Base-by-base conservation (phyloP, 2,797 vertebrate species). In the Alauda arvensis region DNA sequence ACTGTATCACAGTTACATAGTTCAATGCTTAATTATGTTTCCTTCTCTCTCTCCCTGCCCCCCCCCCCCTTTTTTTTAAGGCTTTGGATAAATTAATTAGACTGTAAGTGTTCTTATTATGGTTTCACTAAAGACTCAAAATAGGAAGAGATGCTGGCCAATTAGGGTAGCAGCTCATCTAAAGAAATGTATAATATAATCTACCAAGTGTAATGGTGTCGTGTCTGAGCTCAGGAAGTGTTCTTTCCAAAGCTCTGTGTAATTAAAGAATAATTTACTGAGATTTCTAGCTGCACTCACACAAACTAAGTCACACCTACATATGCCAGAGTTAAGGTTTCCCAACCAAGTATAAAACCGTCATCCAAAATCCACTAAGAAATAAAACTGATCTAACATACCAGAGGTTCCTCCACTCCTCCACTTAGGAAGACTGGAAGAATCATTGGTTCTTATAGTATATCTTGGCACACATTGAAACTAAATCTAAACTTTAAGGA, bases 161-260 rank as follows among this genome's bases (percentile, higher is more conserved):
- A 18, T 84, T 89, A 84, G 37, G 43, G 28, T 78, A 87, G 76
- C 24, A 79, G 23, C 65, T 93, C 20, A 60, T 83, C 93, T 89
- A 89, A 81, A 89, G 56, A 82, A 79, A 67, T 33, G 24, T 53
- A 24, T 62, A 26, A 16, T 68, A 37, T 57, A 82, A 70, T 84
- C 71, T 82, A 33, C 48, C 33, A 74, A 87, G 40, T 46, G 37
- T 80, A 69, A 34, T 5, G 2, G 29, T 72, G 34, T 29, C 78
- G 25, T 82, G 12, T 51, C 3, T 37, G 31, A 83, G 59, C 17
- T 91, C 25, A 52, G 53, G 49, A 93, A 93, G 21, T 4, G 1
- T 84, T 78, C 24, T 87, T 61, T 70, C 43, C 17, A 77, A 87
- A 74, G 14, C 4, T 51, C 12, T 33, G 7, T 8, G 7, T 67